A percentile compares a stretch with the other conserved stretches of the same genome.
phyloP scores from a whole-genome alignment of 2,888 invertebrate species.

The Tetrapedia diversipes region DNA sequence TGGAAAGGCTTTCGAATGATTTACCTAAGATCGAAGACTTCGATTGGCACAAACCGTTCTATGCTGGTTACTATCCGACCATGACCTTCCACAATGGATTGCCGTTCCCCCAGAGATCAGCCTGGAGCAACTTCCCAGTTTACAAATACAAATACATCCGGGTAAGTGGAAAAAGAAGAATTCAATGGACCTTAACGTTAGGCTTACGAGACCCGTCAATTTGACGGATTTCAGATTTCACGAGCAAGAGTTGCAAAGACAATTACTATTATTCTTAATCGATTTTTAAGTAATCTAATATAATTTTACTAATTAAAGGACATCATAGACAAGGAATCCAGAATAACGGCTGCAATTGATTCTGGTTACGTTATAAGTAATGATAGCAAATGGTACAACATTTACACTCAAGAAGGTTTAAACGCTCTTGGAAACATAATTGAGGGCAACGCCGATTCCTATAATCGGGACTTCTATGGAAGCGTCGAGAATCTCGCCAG shows the following conservation, averaged over 20 bases:
- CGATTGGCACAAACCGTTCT: conserved; percentile 83
- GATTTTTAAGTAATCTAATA: too few relatives aligned
- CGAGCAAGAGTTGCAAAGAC: too few relatives aligned
- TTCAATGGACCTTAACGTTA: too few relatives aligned
- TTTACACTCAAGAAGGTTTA: conserved; percentile 75
- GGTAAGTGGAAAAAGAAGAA: conserved; percentile 57
- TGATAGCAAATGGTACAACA: conserved; percentile 71
- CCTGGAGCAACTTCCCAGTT: conserved; percentile 67
- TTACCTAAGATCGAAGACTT: conserved; percentile 83
- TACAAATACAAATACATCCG: conserved; percentile 71
- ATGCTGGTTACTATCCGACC: conserved; percentile 85
- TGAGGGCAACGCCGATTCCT: conserved; percentile 78
- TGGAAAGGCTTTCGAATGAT: conserved; percentile 84
- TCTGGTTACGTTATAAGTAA: conserved; percentile 63
- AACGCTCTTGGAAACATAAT: conserved; percentile 80
- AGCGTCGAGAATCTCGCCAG: conserved; percentile 73
- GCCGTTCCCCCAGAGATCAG: conserved; percentile 84
- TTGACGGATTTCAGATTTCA: too few relatives aligned
- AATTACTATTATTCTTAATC: too few relatives aligned
- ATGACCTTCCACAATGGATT: conserved; percentile 85
- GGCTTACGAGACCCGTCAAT: too few relatives aligned
- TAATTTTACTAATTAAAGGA: conserved; percentile 6
- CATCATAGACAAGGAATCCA: conserved; percentile 69
- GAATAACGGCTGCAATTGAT: conserved; percentile 73
- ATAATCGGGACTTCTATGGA: conserved; percentile 76